phyloP scores from a whole-genome alignment of 2,888 invertebrate species.

The Protonemura montana region DNA sequence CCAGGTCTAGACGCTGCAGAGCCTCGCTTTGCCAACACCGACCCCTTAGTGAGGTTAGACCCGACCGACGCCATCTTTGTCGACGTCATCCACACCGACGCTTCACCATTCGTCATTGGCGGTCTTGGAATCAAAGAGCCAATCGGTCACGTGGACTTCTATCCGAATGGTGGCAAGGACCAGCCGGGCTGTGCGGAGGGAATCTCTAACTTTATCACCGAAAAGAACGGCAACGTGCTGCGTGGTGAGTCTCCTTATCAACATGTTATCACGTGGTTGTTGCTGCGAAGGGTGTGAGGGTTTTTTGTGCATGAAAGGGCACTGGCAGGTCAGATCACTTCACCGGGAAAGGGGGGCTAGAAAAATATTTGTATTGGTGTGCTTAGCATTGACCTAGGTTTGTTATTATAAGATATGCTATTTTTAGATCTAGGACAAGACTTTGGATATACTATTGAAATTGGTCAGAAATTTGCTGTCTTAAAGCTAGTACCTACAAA shows the following conservation, averaged over 20 bases:
- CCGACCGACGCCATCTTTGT: constrained; percentile 87
- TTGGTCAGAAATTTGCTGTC: too few species aligned
- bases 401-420: too few species aligned
- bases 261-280: neutral
- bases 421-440: too few species aligned
- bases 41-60: constrained; percentile 82
- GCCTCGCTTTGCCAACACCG: constrained; percentile 86
- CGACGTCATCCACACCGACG: constrained; percentile 90
- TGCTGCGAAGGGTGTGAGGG: too few species aligned
- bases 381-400: too few species aligned
- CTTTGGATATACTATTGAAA: too few species aligned
- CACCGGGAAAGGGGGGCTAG: too few species aligned
- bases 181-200: constrained; percentile 75
- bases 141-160: constrained; percentile 90
- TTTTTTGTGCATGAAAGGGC: too few species aligned
- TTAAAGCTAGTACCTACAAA: too few species aligned
- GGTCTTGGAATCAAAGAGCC: constrained; percentile 82
- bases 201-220: constrained; percentile 70
- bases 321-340: too few species aligned
- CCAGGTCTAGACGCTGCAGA: constrained; percentile 86
- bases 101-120: constrained; percentile 76
- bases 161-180: constrained; percentile 85
- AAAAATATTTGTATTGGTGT: too few species aligned
- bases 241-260: constrained; percentile 58
- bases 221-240: constrained; percentile 67